Evolutionary conservation across 2,888 invertebrate genomes (phyloP).

Genomic region (Amiota minor): DNA sequence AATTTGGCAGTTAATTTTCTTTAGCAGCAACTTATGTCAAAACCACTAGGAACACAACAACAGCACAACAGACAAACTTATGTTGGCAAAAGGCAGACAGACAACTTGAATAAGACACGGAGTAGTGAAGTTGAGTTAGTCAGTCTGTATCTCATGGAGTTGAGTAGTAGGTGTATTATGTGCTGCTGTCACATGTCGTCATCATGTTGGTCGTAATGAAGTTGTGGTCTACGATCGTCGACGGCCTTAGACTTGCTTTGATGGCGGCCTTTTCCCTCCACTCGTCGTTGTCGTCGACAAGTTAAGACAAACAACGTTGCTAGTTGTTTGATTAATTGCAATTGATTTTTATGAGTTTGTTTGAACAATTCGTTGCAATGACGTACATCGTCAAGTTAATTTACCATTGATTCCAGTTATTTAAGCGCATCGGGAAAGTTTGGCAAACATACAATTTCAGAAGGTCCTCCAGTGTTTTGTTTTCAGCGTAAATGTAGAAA

Average conservation of each 20-base stretch:
- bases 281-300: background rate
- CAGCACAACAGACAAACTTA: slow-evolving; percentile 4
- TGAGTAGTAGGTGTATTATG: background rate
- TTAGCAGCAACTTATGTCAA: slow-evolving; percentile 25
- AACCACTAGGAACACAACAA: slow-evolving; percentile 11
- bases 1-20: slow-evolving; percentile 31
- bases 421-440: background rate
- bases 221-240: background rate
- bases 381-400: slow-evolving; percentile 3
- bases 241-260: background rate
- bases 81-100: background rate
- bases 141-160: background rate
- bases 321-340: slow-evolving; percentile 31
- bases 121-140: background rate
- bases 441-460: background rate
- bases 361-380: slow-evolving; percentile 20
- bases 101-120: background rate
- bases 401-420: slow-evolving; percentile 2
- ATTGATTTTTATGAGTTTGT: slow-evolving; percentile 33
- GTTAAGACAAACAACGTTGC: slow-evolving; percentile 1
- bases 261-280: background rate
- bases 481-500: no score
- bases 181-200: background rate
- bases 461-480: no score
- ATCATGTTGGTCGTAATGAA: background rate